Evolutionary conservation across 2,888 invertebrate genomes (phyloP).

Genomic region (Craniophora ligustri): DNA sequence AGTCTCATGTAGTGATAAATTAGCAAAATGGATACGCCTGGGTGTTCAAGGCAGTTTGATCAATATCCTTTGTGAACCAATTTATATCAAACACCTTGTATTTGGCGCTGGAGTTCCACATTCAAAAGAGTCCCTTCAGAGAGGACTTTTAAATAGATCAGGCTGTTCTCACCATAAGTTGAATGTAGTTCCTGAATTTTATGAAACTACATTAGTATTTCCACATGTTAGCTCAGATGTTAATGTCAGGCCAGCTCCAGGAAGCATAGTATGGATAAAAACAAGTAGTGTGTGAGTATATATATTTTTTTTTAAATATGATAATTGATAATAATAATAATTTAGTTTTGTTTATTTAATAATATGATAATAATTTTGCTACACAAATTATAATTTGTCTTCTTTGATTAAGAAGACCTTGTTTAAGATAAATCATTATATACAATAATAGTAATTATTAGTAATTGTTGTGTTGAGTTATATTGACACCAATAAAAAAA

Average conservation of each 20-base stretch:
- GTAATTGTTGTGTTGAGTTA: too few species aligned
- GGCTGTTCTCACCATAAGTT: slow-evolving; percentile 39
- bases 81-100: slow-evolving; percentile 91
- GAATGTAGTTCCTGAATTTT: slow-evolving; percentile 60
- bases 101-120: slow-evolving; percentile 92
- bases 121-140: slow-evolving; percentile 87
- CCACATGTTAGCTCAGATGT: slow-evolving; percentile 58
- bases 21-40: slow-evolving; percentile 95
- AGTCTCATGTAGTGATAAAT: slow-evolving; percentile 98
- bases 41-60: slow-evolving; percentile 96
- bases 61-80: slow-evolving; percentile 89
- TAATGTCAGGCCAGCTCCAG: slow-evolving; percentile 67
- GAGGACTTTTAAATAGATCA: slow-evolving; percentile 83
- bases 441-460: too few species aligned
- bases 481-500: too few species aligned
- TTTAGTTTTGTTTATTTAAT: too few species aligned
- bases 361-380: too few species aligned
- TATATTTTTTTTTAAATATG: too few species aligned
- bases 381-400: too few species aligned
- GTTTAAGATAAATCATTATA: too few species aligned
- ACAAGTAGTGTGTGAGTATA: slow-evolving; percentile 66
- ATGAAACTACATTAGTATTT: slow-evolving; percentile 68
- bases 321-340: too few species aligned
- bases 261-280: slow-evolving; percentile 78
- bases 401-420: too few species aligned